Evolutionary conservation across 2,888 invertebrate genomes (phyloP).

Genomic region (Pammene fasciana): DNA sequence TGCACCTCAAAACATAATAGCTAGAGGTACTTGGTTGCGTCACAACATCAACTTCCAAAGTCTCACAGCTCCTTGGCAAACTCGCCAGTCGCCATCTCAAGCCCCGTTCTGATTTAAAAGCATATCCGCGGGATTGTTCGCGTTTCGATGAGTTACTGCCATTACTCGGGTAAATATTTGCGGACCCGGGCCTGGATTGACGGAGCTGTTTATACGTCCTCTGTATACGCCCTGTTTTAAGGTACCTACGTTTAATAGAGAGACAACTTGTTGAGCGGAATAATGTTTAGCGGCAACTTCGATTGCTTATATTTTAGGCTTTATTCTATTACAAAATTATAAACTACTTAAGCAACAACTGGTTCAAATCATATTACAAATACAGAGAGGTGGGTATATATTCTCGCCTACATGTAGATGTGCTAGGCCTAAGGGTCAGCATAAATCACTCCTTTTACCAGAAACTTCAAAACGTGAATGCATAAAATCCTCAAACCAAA

Average conservation of each 20-base stretch:
- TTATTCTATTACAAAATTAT: no score
- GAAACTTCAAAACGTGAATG: not conserved
- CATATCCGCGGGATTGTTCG: constrained; percentile 26
- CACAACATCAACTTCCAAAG: not conserved
- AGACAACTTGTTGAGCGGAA: constrained; percentile 25
- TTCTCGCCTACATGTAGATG: no score
- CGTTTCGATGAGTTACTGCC: constrained; percentile 46
- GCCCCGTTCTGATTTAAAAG: constrained; percentile 29
- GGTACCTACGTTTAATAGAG: constrained; percentile 21
- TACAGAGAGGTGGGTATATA: no score
- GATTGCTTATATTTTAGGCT: not conserved
- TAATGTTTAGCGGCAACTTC: not conserved
- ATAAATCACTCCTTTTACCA: not conserved
- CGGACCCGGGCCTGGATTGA: constrained; percentile 61
- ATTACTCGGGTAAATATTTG: constrained; percentile 72
- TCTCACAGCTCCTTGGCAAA: not conserved
- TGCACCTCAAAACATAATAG: not conserved
- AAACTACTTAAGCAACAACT: no score
- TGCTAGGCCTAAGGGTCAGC: no score
- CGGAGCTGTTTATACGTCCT: constrained; percentile 40
- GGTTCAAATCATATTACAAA: no score
- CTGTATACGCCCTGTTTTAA: not conserved
- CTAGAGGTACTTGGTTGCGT: not conserved
- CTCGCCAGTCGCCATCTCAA: constrained; percentile 10
- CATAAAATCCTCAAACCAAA: constrained; percentile 4